Evolutionary conservation across 2,888 invertebrate species (phyloP), one percentile per base, ranked within the genome.

Genomic region (Camponotus fellah): DNA sequence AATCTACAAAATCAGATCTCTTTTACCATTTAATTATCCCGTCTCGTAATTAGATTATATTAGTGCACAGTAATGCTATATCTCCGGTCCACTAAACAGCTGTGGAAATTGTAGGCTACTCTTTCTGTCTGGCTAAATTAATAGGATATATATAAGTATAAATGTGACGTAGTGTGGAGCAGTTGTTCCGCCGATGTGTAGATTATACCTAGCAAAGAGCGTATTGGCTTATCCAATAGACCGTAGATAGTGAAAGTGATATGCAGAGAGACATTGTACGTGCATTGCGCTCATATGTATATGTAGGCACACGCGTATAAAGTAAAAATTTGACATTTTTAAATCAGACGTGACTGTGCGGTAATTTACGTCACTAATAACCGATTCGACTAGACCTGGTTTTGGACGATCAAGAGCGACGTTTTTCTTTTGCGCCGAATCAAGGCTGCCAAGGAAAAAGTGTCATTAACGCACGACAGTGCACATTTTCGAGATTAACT

Each of bases 211-310:
- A 26, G 77, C 34, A n/a, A 49, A 49, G 49, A 49, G n/a, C 8
- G n/a, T 49, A 49, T 49, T 49, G 34, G 34, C 60, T 79, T 69
- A 85, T 84, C 84, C 83, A 86, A 71, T 83, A 64, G 85, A 89
- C 86, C 88, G 88, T 89, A 89, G 90, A 90, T 77, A 83, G 90
- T 90, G 90, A 90, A 90, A 90, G 90, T 90, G 86, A 86, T 84
- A 86, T 76, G 80, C 83, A 82, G 85, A 86, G 75, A 86, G 75
- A 68, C 65, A 85, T 80, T 65, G 75, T 53, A 56, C 60, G 21
- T n/a, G 53, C 53, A 3, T 62, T 21, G 81, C 40, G 62, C 40
- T 21, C 53, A 40, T 56, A 17, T 26, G 32, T 26, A 21, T 66
- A 64, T 49, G 82, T 53, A 68, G 71, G 60, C 34, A 49, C 40